Evolutionary conservation across 1,140 invertebrate genomes (phyloP), one percentile per base, ranked within the genome.

Genomic region (Andrena cerasifolii): DNA sequence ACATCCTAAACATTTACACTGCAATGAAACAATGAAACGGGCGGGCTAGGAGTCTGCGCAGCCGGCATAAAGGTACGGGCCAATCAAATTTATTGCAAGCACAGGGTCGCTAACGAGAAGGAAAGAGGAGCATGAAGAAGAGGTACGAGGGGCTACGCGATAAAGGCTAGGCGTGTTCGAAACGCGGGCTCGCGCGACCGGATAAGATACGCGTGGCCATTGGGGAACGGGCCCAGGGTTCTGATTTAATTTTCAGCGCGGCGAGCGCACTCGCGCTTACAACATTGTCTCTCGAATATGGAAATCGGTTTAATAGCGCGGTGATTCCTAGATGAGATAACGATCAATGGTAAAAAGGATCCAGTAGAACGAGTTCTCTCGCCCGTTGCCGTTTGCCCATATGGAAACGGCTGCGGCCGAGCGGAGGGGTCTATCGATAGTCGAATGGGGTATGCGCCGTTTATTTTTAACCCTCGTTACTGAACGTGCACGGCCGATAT

Each of bases 41-140:
- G 45, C 21, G 21, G n/a, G 18, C 12, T 10, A 31, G 14, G 45
- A 31, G 26, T n/a, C n/a, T n/a, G 0, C 31, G 18, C 43, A n/a
- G 21, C 24, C 43, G 12, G 40, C 53, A 53, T 45, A 56, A 58
- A 51, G 31, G 43, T 36, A 59, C 67, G 70, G 58, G n/a, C n/a
- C 76, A 78, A 84, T 87, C 73, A 80, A 82, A 86, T 87, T 87
- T 82, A 86, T 83, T 80, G 56, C 72, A 28, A 33, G 21, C 75
- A 63, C 12, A 58, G 54, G n/a, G 51, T 56, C 75, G 68, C 78
- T 87, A 88, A 87, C 83, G 80, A 87, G 86, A 65, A 77, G n/a
- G 28, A 67, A 78, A 43, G 74, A 72, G 70, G 14, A 45, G 28
- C 56, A 53, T 14, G 61, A 53, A 73, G 49, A 47, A 45, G 56